Conservation (phyloP, 2,797 vertebrate species). For the Danio aesculapii region DNA sequence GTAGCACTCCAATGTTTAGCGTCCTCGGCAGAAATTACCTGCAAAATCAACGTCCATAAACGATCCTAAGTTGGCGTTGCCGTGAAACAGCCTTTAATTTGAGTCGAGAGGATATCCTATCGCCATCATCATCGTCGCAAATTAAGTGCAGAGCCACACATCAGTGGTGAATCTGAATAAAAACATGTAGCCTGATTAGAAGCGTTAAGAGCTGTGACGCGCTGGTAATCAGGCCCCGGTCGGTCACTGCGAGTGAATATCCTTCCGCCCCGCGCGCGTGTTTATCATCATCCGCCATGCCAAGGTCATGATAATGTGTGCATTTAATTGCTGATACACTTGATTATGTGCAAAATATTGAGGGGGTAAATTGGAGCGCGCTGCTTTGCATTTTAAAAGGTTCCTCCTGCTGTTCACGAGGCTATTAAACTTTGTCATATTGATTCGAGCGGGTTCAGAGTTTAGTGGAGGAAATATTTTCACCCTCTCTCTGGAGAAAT, state of each 20-base stretch:
- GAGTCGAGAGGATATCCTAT: constrained; percentile 2
- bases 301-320: constrained; percentile 60
- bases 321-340: constrained; percentile 64
- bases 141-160: constrained; percentile 53
- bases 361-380: constrained; percentile 38
- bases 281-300: constrained; percentile 46
- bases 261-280: neutral
- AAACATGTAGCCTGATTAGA: constrained; percentile 55
- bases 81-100: neutral
- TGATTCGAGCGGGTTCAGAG: constrained; percentile 18
- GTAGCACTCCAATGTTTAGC: neutral
- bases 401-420: constrained; percentile 25
- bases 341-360: constrained; percentile 63
- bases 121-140: constrained; percentile 49
- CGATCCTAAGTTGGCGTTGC: neutral
- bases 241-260: constrained; percentile 42
- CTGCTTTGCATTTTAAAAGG: constrained; percentile 55
- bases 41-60: neutral
- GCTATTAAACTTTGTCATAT: constrained; percentile 36
- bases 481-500: neutral
- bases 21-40: neutral
- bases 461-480: constrained; percentile 21
- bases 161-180: constrained; percentile 53
- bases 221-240: constrained; percentile 50
- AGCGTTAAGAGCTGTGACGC: constrained; percentile 56